phyloP scores from a whole-genome alignment of 2,797 vertebrate genomes.

The Anableps anableps region DNA sequence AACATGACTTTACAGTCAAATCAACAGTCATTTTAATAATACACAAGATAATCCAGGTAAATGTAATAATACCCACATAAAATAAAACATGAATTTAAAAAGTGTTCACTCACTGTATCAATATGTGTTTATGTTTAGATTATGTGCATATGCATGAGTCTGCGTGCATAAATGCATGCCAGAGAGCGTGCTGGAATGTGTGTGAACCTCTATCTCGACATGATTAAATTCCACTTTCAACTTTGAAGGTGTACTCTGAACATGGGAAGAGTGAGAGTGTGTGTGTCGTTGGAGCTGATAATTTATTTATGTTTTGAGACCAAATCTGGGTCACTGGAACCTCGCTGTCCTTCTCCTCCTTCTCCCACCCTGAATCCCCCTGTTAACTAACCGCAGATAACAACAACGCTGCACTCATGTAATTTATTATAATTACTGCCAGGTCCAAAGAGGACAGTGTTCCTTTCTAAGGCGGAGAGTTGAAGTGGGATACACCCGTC shows the following conservation, averaged over 20 bases:
- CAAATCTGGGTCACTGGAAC: constrained; percentile 86
- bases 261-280: constrained; percentile 39
- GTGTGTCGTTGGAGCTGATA: constrained; percentile 59
- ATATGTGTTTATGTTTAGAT: constrained; percentile 21
- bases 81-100: neutral
- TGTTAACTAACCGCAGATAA: constrained; percentile 83
- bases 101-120: neutral
- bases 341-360: constrained; percentile 56
- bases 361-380: constrained; percentile 41
- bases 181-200: constrained; percentile 7
- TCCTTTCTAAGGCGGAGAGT: constrained; percentile 78
- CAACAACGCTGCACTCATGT: constrained; percentile 83
- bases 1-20: neutral
- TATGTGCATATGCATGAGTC: constrained; percentile 30
- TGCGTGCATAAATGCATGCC: constrained; percentile 30
- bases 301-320: constrained; percentile 84
- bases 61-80: neutral
- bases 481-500: constrained; percentile 63
- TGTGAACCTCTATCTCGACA: constrained; percentile 32
- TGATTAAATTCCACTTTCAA: constrained; percentile 68
- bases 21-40: neutral
- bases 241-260: constrained; percentile 71
- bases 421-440: constrained; percentile 92
- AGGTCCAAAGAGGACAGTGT: constrained; percentile 82
- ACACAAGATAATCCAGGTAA: neutral